A percentile compares a stretch with the other conserved stretches of the same genome.
Evolutionary conservation across 2,888 invertebrate genomes (phyloP).

Genomic region (Neoascia interrupta): DNA sequence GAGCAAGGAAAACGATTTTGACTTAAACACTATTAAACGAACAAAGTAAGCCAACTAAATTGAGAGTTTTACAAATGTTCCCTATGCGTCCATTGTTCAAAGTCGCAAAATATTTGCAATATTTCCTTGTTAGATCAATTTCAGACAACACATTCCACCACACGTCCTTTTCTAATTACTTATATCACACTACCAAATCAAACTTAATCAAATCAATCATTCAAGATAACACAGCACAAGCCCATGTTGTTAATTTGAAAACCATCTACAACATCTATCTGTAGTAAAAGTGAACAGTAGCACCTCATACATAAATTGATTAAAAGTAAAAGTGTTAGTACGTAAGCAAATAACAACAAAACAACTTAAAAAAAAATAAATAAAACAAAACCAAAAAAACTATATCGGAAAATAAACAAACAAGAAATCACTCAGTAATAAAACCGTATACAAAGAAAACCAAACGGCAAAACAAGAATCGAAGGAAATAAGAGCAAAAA

Average conservation of each 20-base stretch:
- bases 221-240: conserved; percentile 61
- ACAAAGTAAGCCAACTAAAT: too few relatives aligned
- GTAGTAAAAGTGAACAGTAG: conserved; percentile 68
- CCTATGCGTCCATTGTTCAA: too few relatives aligned
- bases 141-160: too few relatives aligned
- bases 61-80: too few relatives aligned
- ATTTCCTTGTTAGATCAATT: too few relatives aligned
- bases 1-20: too few relatives aligned
- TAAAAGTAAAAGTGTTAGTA: conserved; percentile 70
- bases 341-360: conserved; percentile 64
- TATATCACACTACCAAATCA: conserved; percentile 54
- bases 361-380: conserved; percentile 26
- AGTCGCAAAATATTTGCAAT: too few relatives aligned
- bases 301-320: conserved; percentile 64
- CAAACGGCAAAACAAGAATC: conserved; percentile 64
- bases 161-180: conserved; percentile 48
- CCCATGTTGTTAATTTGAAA: conserved; percentile 52
- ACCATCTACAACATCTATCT: conserved; percentile 42
- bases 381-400: conserved; percentile 14
- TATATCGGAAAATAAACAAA: conserved; percentile 60
- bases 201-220: conserved; percentile 51
- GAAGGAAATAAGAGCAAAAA: conserved; percentile 69
- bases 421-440: conserved; percentile 65
- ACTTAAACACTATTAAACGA: too few relatives aligned
- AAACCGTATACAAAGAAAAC: conserved; percentile 59